Percentiles rank a stretch among this genome's conserved stretches.
Evolutionary conservation across 2,888 invertebrate species (phyloP).

Genomic region (Octodonta nipae): DNA sequence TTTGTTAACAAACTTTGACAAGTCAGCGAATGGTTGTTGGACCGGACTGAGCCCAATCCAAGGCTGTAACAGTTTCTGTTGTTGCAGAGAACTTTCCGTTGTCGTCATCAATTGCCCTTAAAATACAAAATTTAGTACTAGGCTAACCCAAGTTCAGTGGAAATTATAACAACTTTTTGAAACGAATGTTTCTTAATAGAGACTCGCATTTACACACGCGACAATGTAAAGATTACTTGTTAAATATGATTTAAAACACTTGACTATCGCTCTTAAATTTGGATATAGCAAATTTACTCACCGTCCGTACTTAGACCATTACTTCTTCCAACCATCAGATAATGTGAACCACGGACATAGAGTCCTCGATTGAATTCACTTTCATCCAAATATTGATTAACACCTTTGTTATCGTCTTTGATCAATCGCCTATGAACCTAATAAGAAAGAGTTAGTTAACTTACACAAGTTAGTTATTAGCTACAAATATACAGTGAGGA

Average conservation of each 20-base stretch:
- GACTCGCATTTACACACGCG: too few species aligned
- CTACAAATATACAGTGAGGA: too few species aligned
- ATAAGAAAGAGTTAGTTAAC: constrained; percentile 5
- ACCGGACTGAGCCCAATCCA: constrained; percentile 34
- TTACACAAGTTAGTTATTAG: too few species aligned
- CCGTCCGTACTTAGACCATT: constrained; percentile 3
- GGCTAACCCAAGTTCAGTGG: too few species aligned
- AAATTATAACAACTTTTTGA: neutral
- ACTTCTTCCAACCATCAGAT: constrained; percentile 12
- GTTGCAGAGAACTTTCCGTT: constrained; percentile 36
- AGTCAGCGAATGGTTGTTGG: too few species aligned
- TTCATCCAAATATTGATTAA: constrained; percentile 81
- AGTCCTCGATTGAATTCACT: constrained; percentile 51
- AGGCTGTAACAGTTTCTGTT: constrained; percentile 44
- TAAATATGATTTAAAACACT: constrained; percentile 2
- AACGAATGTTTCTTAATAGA: too few species aligned
- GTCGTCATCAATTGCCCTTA: constrained; percentile 21
- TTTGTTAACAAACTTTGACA: too few species aligned
- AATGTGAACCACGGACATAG: constrained; percentile 45
- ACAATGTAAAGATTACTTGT: neutral
- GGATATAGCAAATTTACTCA: constrained; percentile 4
- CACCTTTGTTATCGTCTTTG: constrained; percentile 81
- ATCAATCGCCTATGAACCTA: constrained; percentile 68
- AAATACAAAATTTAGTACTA: too few species aligned
- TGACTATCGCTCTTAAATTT: too few species aligned